These are phyloP conservation scores for Pithecia hirsuta DNA, from an alignment of 2,797 vertebrate species.

Conservation along the genomic window DNA sequence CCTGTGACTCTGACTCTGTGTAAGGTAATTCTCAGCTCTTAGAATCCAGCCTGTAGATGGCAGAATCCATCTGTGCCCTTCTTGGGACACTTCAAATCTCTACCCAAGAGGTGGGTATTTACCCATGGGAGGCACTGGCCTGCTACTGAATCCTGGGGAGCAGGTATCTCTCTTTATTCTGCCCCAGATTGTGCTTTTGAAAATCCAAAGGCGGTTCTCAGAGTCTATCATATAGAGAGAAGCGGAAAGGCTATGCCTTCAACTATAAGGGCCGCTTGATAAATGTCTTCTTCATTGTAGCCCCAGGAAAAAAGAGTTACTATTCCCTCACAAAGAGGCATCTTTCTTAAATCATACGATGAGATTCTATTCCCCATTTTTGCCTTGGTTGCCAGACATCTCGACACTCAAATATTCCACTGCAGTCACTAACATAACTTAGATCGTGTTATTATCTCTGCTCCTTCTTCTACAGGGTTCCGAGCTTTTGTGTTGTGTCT, in stretches of 20 bases:
- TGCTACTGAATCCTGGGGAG: neutral
- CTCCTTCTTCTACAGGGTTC: slow-evolving; percentile 12
- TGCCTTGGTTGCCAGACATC: neutral
- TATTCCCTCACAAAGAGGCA: neutral
- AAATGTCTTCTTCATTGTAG: neutral
- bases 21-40: neutral
- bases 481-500: slow-evolving; percentile 51
- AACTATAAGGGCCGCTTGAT: neutral
- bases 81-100: neutral
- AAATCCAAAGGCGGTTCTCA: slow-evolving; percentile 1
- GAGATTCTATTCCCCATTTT: neutral
- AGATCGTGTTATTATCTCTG: slow-evolving; percentile 11
- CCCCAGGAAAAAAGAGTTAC: neutral
- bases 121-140: neutral
- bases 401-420: slow-evolving; percentile 19
- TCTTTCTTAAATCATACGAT: neutral
- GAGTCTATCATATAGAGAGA: neutral
- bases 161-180: neutral
- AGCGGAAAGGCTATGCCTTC: neutral
- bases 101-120: neutral
- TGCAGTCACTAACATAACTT: neutral
- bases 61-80: neutral
- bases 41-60: neutral
- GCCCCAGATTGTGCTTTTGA: neutral
- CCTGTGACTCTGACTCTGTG: neutral